phyloP scores from a whole-genome alignment of 2,797 vertebrate species.

The Falco cherrug region DNA sequence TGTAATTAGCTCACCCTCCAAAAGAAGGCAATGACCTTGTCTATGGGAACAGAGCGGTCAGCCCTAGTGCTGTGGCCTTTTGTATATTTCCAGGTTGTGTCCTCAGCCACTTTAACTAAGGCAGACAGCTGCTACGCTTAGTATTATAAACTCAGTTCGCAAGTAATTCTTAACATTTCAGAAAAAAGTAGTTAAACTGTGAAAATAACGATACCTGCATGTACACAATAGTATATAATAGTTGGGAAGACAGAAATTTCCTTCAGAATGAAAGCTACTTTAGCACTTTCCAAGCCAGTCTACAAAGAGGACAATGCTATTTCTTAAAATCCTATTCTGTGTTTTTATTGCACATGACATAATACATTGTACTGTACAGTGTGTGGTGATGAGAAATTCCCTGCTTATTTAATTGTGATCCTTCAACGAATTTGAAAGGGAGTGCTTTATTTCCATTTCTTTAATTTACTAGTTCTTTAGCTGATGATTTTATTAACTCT shows the following conservation, averaged over 20 bases:
- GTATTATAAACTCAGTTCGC: neutral
- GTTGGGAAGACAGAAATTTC: neutral
- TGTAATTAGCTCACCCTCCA: neutral
- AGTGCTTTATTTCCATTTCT: conserved; percentile 54
- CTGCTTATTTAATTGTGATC: conserved; percentile 67
- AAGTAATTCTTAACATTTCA: neutral
- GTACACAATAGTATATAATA: neutral
- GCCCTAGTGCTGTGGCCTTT: neutral
- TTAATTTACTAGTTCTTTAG: conserved; percentile 66
- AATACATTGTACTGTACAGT: conserved; percentile 13
- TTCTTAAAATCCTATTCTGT: neutral
- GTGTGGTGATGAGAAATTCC: conserved; percentile 27
- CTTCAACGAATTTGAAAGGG: conserved; percentile 60
- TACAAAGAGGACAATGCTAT: neutral
- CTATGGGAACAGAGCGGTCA: rapidly evolving
- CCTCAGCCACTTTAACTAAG: neutral
- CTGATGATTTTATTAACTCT: conserved; percentile 68
- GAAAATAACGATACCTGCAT: neutral
- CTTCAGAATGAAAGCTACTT: neutral
- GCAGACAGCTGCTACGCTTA: neutral
- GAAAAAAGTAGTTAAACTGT: neutral
- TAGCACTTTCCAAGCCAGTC: neutral
- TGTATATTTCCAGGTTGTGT: neutral
- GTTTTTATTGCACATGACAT: conserved; percentile 18
- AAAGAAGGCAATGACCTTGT: neutral